Conservation (phyloP, 2,888 invertebrate genomes). For the Phlogophora meticulosa region DNA sequence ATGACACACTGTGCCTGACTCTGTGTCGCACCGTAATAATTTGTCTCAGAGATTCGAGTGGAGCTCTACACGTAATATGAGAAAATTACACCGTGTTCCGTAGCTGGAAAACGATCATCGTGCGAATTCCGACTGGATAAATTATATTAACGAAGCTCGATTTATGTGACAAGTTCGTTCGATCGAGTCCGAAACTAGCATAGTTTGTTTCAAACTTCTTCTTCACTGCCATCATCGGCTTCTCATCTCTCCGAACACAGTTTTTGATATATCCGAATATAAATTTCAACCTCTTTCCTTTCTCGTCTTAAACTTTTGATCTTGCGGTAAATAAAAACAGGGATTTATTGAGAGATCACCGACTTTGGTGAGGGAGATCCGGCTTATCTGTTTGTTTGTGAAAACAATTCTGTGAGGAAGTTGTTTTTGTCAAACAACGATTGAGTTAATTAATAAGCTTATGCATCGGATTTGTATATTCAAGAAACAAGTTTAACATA, state of each 20-base stretch:
- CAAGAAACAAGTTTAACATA: neutral
- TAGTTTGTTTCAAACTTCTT: constrained; percentile 71
- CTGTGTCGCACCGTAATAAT: constrained; percentile 48
- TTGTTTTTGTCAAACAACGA: constrained; percentile 32
- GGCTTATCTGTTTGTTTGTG: constrained; percentile 46
- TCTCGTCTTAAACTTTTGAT: constrained; percentile 59
- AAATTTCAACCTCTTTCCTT: constrained; percentile 64
- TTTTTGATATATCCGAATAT: constrained; percentile 72
- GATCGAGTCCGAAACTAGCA: constrained; percentile 77
- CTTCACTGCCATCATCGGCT: constrained; percentile 68
- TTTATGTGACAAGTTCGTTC: constrained; percentile 82
- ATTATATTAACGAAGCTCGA: constrained; percentile 83
- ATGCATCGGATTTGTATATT: constrained; percentile 13
- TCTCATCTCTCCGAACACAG: constrained; percentile 67
- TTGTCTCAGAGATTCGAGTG: constrained; percentile 42
- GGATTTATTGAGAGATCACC: constrained; percentile 51
- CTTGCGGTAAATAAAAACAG: constrained; percentile 56
- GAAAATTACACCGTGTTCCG: constrained; percentile 52
- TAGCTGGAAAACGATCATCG: constrained; percentile 64
- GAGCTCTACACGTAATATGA: constrained; percentile 42
- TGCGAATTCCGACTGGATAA: constrained; percentile 76
- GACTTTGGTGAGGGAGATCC: constrained; percentile 32
- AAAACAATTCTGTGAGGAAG: constrained; percentile 35
- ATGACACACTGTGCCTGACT: constrained; percentile 51
- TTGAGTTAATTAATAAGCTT: constrained; percentile 33